Evolutionary conservation across 2,113 vertebrate species (phyloP), one percentile per base, ranked within the genome.

Genomic region (Forbesichthys agassizii): DNA sequence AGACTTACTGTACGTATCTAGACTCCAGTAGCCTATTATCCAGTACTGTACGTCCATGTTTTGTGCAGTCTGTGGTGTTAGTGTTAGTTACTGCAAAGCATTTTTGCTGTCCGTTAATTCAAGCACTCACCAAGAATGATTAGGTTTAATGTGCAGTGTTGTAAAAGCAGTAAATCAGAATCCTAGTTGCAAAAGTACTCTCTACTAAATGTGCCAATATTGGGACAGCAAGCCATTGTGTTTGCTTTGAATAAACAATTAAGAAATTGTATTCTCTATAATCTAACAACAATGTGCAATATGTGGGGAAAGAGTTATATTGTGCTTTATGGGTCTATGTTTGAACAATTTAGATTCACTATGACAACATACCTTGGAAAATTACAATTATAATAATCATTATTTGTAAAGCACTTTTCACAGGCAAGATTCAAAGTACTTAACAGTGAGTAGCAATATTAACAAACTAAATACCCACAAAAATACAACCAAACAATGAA

Each of bases 271-370:
- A 66, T 71, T 58, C 80, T 73, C 74, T 70, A 20, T 83, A 79
- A 89, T 86, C 73, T 80, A 89, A 86, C 84, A 86, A 83, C 57
- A 72, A 73, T 61, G 78, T 63, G 68, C 68, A 78, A 74, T 64
- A 77, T 82, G 81, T 80, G 64, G 73, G 78, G 73, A 79, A 75
- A 70, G 81, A 74, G 85, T 68, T 66, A 75, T 69, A 74, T 87
- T 82, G 79, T 53, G 56, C 48, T 62, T 68, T 51, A 57, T 83
- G 73, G 67, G 68, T 55, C 58, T 12, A 82, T 68, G 72, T 61
- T 65, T 67, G 73, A 51, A 53, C 68, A 64, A 64, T 60, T 71
- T 47, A 69, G 64, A 73, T 78, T 74, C 79, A 73, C 2, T 14
- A 79, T 83, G 85, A 87, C 71, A 80, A 86, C 84, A 84, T 77